Conservation (phyloP, 2,797 vertebrate genomes). For the Naso thynnoides region DNA sequence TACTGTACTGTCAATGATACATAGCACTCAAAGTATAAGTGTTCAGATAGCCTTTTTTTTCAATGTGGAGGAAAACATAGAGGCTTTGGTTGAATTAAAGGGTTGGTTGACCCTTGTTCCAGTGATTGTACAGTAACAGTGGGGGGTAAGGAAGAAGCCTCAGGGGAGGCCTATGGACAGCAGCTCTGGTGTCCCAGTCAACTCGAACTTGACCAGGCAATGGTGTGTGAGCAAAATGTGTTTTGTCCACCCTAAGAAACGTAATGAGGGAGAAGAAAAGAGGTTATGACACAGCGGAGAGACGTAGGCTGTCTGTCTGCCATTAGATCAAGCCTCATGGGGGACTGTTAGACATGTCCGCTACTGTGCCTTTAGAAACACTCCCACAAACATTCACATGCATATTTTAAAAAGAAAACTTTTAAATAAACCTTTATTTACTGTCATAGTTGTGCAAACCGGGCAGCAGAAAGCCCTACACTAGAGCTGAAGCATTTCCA, state of each 20-base stretch:
- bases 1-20: neutral
- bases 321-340: conserved; percentile 26
- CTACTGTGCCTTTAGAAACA: neutral
- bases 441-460: too few relatives aligned
- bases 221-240: conserved; percentile 86
- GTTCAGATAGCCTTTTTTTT: neutral
- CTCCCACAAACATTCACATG: too few relatives aligned
- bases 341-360: conserved; percentile 20
- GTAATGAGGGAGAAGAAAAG: conserved; percentile 88
- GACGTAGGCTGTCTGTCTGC: conserved; percentile 37
- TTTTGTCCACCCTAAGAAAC: conserved; percentile 87
- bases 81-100: conserved; percentile 12
- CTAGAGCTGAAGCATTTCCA: too few relatives aligned
- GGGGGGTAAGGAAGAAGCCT: conserved; percentile 41
- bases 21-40: neutral
- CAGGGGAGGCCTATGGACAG: conserved; percentile 45
- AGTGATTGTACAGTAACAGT: conserved; percentile 45
- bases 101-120: conserved; percentile 27
- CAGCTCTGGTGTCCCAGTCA: conserved; percentile 82
- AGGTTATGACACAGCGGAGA: conserved; percentile 60
- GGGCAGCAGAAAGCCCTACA: too few relatives aligned
- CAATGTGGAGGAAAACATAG: conserved; percentile 21
- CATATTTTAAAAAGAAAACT: neutral
- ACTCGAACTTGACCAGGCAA: conserved; percentile 89
- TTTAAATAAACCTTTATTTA: neutral